These are phyloP conservation scores for Tetragonisca angustula DNA, from an alignment of 2,888 invertebrate species.

Conservation along the genomic window DNA sequence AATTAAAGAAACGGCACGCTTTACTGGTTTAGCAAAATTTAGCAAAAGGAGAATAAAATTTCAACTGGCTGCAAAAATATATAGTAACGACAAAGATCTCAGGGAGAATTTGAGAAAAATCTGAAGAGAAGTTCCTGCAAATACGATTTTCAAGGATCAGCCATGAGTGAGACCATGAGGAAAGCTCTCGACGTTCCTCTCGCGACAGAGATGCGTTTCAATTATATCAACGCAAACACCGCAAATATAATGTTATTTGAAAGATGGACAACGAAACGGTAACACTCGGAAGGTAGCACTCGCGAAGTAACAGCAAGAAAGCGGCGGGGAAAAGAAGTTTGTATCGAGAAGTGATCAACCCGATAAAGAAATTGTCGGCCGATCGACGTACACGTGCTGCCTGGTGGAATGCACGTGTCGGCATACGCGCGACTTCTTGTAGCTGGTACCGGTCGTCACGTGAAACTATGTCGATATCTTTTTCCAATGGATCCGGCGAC, in stretches of 20 bases:
- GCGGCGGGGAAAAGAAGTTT: background rate
- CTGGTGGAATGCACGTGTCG: slow-evolving; percentile 29
- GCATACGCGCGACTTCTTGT: slow-evolving; percentile 19
- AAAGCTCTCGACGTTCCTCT: slow-evolving; percentile 5
- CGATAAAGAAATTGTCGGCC: slow-evolving; percentile 36
- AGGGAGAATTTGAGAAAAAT: no score
- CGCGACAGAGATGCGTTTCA: slow-evolving; percentile 17
- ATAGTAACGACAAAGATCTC: no score
- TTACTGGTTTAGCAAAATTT: no score
- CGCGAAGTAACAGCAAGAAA: background rate
- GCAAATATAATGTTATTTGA: slow-evolving; percentile 17
- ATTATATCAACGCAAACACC: slow-evolving; percentile 9
- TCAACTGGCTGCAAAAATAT: no score
- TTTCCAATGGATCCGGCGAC: slow-evolving; percentile 7
- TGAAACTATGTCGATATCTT: slow-evolving; percentile 54
- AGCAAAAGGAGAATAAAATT: no score
- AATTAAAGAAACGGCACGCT: no score
- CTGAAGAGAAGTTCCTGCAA: no score
- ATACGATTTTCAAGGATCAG: background rate
- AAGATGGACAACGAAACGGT: background rate
- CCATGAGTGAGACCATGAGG: background rate
- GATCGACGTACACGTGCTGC: slow-evolving; percentile 23
- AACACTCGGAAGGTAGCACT: background rate
- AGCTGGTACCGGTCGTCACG: slow-evolving; percentile 38
- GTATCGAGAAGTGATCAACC: background rate